Conservation (phyloP, 2,113 vertebrate species). For the Atherinomorus stipes region DNA sequence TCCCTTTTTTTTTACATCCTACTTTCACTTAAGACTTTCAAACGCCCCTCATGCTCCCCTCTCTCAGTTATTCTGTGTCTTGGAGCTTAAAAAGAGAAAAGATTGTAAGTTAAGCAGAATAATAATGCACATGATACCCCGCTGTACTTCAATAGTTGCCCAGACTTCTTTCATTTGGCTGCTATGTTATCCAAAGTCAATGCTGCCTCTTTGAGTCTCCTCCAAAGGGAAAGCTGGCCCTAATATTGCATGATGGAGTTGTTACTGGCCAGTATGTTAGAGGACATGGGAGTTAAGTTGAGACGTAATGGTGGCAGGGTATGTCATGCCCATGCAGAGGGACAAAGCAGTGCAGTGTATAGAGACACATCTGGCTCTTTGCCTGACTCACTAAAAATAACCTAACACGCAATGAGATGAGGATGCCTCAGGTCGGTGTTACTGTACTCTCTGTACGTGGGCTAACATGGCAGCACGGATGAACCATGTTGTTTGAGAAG, state of each 20-base stretch:
- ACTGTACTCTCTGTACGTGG: conserved; percentile 45
- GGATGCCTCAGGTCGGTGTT: conserved; percentile 45
- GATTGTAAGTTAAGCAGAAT: background rate
- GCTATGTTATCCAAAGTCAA: background rate
- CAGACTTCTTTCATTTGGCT: too few species aligned
- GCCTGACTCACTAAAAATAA: conserved; percentile 77
- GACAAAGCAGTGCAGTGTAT: conserved; percentile 39
- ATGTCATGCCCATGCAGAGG: conserved; percentile 49
- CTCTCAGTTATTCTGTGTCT: conserved; percentile 17
- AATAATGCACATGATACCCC: background rate
- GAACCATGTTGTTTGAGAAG: background rate
- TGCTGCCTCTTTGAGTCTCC: background rate
- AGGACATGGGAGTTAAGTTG: conserved; percentile 12
- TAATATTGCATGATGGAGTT: too few species aligned
- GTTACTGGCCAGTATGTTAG: too few species aligned
- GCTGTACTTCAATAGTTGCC: background rate
- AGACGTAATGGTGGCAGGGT: conserved; percentile 11
- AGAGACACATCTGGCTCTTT: conserved; percentile 70
- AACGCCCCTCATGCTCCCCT: conserved; percentile 1
- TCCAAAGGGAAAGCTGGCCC: too few species aligned
- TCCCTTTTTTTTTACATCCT: conserved; percentile 10
- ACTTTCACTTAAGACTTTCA: conserved; percentile 3
- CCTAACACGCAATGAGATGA: conserved; percentile 64
- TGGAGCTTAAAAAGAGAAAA: conserved; percentile 11
- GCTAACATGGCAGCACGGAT: conserved; percentile 24